A percentile compares a stretch with the other conserved stretches of the same genome.
Evolutionary conservation across 2,113 vertebrate genomes (phyloP).

Genomic region (Phrynocephalus versicolor): DNA sequence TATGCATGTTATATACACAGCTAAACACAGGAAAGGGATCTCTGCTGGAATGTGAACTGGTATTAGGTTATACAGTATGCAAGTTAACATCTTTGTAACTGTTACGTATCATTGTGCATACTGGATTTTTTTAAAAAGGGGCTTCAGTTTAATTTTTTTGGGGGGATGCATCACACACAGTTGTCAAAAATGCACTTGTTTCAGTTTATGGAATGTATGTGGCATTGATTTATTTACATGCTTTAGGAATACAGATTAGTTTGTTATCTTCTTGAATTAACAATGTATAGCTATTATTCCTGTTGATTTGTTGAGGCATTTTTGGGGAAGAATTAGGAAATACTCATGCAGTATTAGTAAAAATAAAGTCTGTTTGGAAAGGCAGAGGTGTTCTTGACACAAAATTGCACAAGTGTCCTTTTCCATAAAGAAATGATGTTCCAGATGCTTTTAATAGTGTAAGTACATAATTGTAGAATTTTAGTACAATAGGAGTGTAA

Average conservation of each 20-base stretch:
- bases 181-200: background rate
- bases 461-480: background rate
- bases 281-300: background rate
- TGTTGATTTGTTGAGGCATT: background rate
- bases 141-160: background rate
- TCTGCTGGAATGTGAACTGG: background rate
- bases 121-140: background rate
- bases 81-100: background rate
- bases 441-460: background rate
- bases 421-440: background rate
- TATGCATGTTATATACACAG: background rate
- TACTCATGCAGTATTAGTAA: conserved; percentile 4
- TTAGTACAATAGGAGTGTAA: background rate
- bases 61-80: background rate
- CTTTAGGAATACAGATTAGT: background rate
- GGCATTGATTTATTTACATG: background rate
- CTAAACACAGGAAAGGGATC: background rate
- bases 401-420: background rate
- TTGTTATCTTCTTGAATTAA: background rate
- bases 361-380: background rate
- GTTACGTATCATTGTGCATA: background rate
- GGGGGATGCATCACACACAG: background rate
- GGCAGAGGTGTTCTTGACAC: background rate
- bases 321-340: background rate
- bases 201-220: background rate